Percentiles rank a stretch among this genome's conserved stretches.
Evolutionary conservation across 2,797 vertebrate species (phyloP).

Genomic region (Carduelis carduelis): DNA sequence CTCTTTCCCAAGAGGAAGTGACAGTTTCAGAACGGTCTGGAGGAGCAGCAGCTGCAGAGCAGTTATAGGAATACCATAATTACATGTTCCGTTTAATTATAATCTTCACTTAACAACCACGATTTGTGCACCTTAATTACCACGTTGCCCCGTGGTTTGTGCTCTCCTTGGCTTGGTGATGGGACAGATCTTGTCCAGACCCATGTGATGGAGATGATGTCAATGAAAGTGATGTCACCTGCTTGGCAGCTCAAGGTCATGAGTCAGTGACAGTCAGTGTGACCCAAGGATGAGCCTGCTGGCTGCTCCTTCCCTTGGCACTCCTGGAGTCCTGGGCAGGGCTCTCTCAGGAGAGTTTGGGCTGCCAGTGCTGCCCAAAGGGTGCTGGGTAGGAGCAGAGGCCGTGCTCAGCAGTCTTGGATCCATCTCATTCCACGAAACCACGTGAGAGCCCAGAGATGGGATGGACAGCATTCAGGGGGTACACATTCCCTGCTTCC

Average conservation of each 20-base stretch:
- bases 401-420: rapidly evolving
- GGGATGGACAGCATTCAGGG: not conserved
- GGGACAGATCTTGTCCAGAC: not conserved
- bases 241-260: not conserved
- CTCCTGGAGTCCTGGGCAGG: not conserved
- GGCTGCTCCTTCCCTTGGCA: not conserved
- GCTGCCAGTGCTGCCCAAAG: not conserved
- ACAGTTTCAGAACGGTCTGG: not conserved
- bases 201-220: not conserved
- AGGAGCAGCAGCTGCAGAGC: not conserved
- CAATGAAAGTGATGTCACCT: not conserved
- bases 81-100: not conserved
- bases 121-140: not conserved
- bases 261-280: not conserved
- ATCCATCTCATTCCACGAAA: rapidly evolving
- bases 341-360: not conserved
- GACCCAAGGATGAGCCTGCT: not conserved
- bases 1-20: not conserved
- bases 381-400: not conserved
- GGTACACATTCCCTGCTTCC: not conserved
- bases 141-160: not conserved
- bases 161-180: not conserved
- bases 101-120: not conserved
- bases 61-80: not conserved
- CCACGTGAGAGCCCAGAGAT: not conserved